Percentiles rank a stretch among this genome's conserved stretches.
Conservation (phyloP, 2,113 vertebrate species). For the Pungitius pungitius region DNA sequence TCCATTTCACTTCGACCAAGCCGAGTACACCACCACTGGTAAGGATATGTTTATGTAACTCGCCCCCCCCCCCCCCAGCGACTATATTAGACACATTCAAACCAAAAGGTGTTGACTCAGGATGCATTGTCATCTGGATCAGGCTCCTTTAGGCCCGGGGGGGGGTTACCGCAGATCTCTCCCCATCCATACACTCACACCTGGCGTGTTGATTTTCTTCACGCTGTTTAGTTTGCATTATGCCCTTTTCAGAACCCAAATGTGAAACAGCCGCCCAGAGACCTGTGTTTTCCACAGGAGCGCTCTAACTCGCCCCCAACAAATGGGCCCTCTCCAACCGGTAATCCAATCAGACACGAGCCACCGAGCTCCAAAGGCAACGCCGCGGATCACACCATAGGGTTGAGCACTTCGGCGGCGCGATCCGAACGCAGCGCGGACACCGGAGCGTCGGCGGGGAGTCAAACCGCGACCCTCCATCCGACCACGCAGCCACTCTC, state of each 20-base stretch:
- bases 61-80: neutral
- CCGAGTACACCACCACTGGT: slow-evolving; percentile 68
- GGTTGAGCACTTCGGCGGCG: neutral
- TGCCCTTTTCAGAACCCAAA: slow-evolving; percentile 60
- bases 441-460: slow-evolving; percentile 12
- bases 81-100: slow-evolving; percentile 44
- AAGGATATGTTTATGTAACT: slow-evolving; percentile 31
- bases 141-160: slow-evolving; percentile 42
- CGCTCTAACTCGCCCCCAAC: slow-evolving; percentile 72
- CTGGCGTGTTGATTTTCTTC: slow-evolving; percentile 64
- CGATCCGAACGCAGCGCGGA: neutral
- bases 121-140: slow-evolving; percentile 77
- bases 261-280: slow-evolving; percentile 55
- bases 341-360: slow-evolving; percentile 73
- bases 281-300: slow-evolving; percentile 61
- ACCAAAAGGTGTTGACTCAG: slow-evolving; percentile 48
- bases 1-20: slow-evolving; percentile 62
- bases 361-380: slow-evolving; percentile 47
- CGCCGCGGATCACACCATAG: slow-evolving; percentile 6
- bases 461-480: slow-evolving; percentile 61
- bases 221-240: slow-evolving; percentile 50
- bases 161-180: slow-evolving; percentile 37
- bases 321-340: slow-evolving; percentile 68
- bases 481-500: slow-evolving; percentile 63
- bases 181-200: slow-evolving; percentile 37